Conservation (phyloP, 1,140 invertebrate species). For the Anagrus nilaparvatae region DNA sequence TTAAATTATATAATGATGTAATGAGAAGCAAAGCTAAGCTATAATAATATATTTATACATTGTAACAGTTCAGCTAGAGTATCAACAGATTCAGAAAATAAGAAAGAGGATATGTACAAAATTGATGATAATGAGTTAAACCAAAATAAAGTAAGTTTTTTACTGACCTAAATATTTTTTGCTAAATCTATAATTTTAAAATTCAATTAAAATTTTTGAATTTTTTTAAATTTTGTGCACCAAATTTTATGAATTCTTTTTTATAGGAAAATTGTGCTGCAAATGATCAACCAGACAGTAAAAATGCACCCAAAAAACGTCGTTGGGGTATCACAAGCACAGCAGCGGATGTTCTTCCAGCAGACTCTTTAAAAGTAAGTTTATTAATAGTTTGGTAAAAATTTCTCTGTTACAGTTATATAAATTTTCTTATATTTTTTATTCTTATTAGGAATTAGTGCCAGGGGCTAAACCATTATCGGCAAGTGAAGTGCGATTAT, state of each 20-base stretch:
- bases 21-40: conserved; percentile 6
- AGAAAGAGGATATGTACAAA: conserved; percentile 18
- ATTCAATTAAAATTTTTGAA: conserved; percentile 8
- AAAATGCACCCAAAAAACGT: conserved; percentile 35
- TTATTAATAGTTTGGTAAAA: neutral
- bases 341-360: conserved; percentile 31
- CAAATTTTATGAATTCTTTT: too few species aligned
- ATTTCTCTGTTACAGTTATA: neutral
- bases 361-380: conserved; percentile 41
- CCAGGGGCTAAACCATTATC: conserved; percentile 46
- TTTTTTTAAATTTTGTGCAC: too few species aligned
- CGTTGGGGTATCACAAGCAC: conserved; percentile 39
- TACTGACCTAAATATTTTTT: too few species aligned
- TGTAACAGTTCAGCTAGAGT: conserved; percentile 23
- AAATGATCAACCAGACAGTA: conserved; percentile 26
- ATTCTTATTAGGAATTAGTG: conserved; percentile 38
- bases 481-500: conserved; percentile 40
- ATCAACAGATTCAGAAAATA: conserved; percentile 18
- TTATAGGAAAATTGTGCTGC: conserved; percentile 35
- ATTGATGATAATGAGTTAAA: conserved; percentile 21
- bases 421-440: conserved; percentile 9
- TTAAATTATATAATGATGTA: neutral
- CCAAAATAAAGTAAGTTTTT: conserved; percentile 29
- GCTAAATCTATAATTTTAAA: neutral
- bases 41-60: conserved; percentile 8